Evolutionary conservation across 2,797 vertebrate species (phyloP).

Genomic region (Megalops cyprinoides): DNA sequence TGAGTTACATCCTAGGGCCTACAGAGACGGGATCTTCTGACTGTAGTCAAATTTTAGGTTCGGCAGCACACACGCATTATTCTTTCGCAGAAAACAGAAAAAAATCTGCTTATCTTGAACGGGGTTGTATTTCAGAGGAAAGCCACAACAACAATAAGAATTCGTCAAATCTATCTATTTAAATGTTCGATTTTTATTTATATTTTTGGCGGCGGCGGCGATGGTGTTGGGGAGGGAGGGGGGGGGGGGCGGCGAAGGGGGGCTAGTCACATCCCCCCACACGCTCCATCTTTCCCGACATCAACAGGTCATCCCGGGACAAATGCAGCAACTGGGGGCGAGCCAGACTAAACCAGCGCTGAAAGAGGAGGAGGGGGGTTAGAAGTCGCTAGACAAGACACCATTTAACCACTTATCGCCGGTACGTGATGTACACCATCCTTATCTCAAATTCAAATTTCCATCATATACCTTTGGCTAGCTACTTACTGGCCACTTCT

Average conservation of each 20-base stretch:
- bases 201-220: constrained; percentile 12
- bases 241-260: constrained; percentile 33
- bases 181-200: constrained; percentile 1
- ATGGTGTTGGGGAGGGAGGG: constrained; percentile 27
- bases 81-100: not conserved
- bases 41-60: constrained; percentile 43
- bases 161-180: constrained; percentile 26
- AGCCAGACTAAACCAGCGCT: constrained; percentile 67
- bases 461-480: not conserved
- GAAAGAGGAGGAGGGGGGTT: constrained; percentile 50
- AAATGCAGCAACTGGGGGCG: constrained; percentile 68
- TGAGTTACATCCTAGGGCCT: constrained; percentile 58
- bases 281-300: constrained; percentile 70
- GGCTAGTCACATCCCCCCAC: constrained; percentile 42
- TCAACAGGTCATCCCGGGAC: constrained; percentile 84
- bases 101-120: not conserved
- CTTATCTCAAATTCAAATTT: constrained; percentile 15
- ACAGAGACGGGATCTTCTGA: constrained; percentile 55
- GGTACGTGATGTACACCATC: constrained; percentile 30
- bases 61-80: constrained; percentile 22
- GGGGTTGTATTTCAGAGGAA: not conserved
- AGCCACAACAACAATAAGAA: no score
- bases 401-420: constrained; percentile 59
- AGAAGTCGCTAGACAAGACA: constrained; percentile 47
- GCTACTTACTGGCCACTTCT: not conserved